Percentiles rank a stretch among this genome's conserved stretches.
These are phyloP conservation scores for Actinopyga echinites DNA, from an alignment of 53 echinoderm and acorn worm genomes.

Conservation along the genomic window DNA sequence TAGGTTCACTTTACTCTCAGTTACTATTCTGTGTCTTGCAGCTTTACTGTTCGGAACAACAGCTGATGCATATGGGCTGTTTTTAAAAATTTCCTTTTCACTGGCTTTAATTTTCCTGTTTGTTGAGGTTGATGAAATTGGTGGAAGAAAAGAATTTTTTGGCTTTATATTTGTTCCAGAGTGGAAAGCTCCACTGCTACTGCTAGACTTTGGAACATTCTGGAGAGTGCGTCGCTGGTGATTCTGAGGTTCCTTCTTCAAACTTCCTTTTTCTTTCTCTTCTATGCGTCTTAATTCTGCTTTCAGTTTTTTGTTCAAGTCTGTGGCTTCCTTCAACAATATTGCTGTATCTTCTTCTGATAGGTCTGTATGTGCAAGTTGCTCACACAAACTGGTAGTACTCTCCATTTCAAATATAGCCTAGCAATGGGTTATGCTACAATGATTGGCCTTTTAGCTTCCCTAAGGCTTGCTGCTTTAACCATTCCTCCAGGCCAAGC, in stretches of 20 bases:
- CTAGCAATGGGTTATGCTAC: no score
- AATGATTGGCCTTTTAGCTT: no score
- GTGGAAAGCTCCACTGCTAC: neutral
- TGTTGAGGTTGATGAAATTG: neutral
- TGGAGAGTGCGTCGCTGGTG: neutral
- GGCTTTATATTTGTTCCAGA: neutral
- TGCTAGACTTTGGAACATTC: neutral
- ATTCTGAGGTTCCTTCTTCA: neutral
- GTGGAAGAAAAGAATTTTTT: neutral
- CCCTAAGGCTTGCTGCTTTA: no score
- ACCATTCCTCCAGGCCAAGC: no score
- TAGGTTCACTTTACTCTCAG: no score
- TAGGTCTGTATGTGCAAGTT: constrained; percentile 33
- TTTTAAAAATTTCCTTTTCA: neutral
- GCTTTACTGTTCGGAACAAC: neutral
- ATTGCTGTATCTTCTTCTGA: constrained; percentile 41
- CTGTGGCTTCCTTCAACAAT: constrained; percentile 36
- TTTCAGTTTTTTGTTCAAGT: constrained; percentile 48
- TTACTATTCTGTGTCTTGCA: neutral
- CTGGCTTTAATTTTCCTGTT: neutral
- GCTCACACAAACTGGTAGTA: constrained; percentile 4
- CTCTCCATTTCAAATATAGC: neutral
- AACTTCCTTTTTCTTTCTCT: neutral
- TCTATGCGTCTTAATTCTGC: constrained; percentile 44
- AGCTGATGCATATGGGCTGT: constrained; percentile 1